Evolutionary conservation across 2,888 invertebrate species (phyloP).

Genomic region (Eledone cirrhosa): DNA sequence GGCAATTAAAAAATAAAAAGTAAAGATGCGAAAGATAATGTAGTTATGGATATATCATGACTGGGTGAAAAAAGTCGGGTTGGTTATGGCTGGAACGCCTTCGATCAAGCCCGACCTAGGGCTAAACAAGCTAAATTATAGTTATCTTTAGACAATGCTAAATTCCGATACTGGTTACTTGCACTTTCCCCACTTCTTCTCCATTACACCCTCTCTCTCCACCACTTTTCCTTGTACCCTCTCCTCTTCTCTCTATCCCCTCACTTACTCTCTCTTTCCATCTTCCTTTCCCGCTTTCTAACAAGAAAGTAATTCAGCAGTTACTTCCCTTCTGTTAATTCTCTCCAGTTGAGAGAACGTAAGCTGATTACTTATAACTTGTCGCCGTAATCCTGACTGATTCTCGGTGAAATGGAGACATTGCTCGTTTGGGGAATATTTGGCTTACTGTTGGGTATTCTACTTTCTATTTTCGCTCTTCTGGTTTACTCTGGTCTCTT

Average conservation of each 20-base stretch:
- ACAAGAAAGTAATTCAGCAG: neutral
- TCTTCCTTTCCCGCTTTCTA: neutral
- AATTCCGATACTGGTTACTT: neutral
- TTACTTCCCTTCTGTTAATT: neutral
- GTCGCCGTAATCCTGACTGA: neutral
- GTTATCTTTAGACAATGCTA: too few relatives aligned
- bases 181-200: neutral
- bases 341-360: neutral
- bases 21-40: too few relatives aligned
- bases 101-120: too few relatives aligned
- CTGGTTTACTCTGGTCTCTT: slow-evolving; percentile 65
- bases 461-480: slow-evolving; percentile 53
- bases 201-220: neutral
- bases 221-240: neutral
- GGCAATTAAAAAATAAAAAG: too few relatives aligned
- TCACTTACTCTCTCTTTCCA: neutral
- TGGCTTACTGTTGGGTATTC: slow-evolving; percentile 51
- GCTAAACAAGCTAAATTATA: too few relatives aligned
- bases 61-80: too few relatives aligned
- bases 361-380: neutral
- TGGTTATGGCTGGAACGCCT: too few relatives aligned
- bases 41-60: too few relatives aligned
- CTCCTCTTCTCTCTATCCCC: neutral
- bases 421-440: slow-evolving; percentile 51
- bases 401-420: slow-evolving; percentile 42